These are phyloP conservation scores for Pilophorus perplexus DNA, from an alignment of 2,888 invertebrate species.

Conservation along the genomic window DNA sequence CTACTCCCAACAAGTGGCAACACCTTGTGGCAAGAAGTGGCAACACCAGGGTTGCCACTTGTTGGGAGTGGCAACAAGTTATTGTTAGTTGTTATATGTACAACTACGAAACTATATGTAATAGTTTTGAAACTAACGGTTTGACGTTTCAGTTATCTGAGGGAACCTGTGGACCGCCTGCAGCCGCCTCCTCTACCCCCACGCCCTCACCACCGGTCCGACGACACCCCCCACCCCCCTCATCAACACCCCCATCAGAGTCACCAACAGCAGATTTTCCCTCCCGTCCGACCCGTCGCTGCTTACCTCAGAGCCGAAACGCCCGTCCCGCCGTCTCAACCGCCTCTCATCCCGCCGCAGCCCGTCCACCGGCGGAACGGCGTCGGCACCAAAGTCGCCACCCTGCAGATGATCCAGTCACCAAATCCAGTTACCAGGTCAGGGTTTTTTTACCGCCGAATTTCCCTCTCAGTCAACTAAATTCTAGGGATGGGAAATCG, in stretches of 20 bases:
- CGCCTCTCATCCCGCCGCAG: conserved; percentile 14
- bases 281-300: conserved; percentile 6
- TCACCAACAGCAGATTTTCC: conserved; percentile 20
- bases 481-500: too few species aligned
- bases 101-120: too few species aligned
- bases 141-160: conserved; percentile 36
- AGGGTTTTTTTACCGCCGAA: too few species aligned
- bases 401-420: conserved; percentile 67
- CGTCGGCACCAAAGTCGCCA: conserved; percentile 59
- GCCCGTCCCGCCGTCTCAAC: background rate
- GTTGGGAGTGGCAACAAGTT: too few species aligned
- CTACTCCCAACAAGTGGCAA: too few species aligned
- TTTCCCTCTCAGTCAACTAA: too few species aligned
- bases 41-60: too few species aligned
- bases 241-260: conserved; percentile 8
- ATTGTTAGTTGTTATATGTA: too few species aligned
- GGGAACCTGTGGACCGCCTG: conserved; percentile 52
- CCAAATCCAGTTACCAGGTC: conserved; percentile 47
- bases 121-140: too few species aligned
- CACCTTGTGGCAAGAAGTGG: too few species aligned
- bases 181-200: conserved; percentile 56
- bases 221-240: conserved; percentile 28
- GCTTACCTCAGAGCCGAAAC: conserved; percentile 24
- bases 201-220: conserved; percentile 47
- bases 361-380: conserved; percentile 47